Evolutionary conservation across 1,140 invertebrate species (phyloP), one percentile per base, ranked within the genome.

Genomic region (Drosophila simulans): DNA sequence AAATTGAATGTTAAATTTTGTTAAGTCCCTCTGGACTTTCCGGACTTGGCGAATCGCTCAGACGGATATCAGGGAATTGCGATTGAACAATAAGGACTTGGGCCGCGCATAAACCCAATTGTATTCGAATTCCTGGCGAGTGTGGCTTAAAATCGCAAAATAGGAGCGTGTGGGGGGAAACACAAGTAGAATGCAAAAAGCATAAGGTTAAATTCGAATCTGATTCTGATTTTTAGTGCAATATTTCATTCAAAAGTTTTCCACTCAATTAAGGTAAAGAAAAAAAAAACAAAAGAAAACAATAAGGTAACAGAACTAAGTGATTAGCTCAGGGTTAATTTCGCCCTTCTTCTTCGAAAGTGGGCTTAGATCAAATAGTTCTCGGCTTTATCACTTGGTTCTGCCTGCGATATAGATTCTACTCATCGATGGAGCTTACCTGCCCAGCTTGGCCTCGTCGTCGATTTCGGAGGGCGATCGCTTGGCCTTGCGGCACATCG

Each of bases 371-470:
- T 35, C 49, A 35, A 51, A 51, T 51, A 51, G 0, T 0, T 31
- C 15, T 52, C 12, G 11, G 10, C 15, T 52, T 20, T 35, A 17
- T 20, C 8, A 13, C n/a, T 53, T 40, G 8, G 49, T 31, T 57
- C 31, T 27, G 35, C 39, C 13, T 12, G 13, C 7, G 25, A 13
- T 4, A 17, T 20, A 7, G 4, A 35, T 34, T 10, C 10, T 15
- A n/a, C 4, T 17, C 20, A 51, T 27, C 1, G 22, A 54, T 52
- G 10, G 2, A n/a, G 52, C 92, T 93, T 94, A 97, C 96, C 96
- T 97, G 94, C 96, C 95, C 39, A 97, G 92, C 92, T 97, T 97
- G 0, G 95, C 93, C 92, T 97, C 96, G 27, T 97, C 96, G 57
- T 97, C 96, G 72, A 92, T 86, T 34, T 92, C 92, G 13, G 92